Percentiles rank a stretch among this genome's conserved stretches.
phyloP scores from a whole-genome alignment of 2,113 vertebrate genomes.

The Caracal caracal region DNA sequence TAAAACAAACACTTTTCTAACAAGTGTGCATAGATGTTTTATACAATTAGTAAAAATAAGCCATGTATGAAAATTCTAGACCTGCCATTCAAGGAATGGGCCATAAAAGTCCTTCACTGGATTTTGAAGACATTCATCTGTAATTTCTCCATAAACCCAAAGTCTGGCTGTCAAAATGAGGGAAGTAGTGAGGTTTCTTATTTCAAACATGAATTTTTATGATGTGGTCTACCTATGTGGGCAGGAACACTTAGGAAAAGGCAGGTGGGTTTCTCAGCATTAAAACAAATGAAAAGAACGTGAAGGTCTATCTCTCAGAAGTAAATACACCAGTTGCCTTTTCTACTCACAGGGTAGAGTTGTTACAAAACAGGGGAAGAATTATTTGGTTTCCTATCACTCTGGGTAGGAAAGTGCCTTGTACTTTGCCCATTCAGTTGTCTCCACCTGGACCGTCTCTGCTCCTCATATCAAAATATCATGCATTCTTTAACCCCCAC shows the following conservation, averaged over 20 bases:
- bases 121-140: conserved; percentile 69
- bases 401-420: background rate
- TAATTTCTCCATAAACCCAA: conserved; percentile 50
- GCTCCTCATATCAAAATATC: background rate
- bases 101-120: conserved; percentile 59
- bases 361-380: background rate
- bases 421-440: background rate
- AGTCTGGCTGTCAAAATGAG: conserved; percentile 55
- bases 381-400: background rate
- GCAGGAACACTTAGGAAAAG: conserved; percentile 55
- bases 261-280: conserved; percentile 56
- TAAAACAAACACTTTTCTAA: conserved; percentile 60
- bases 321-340: background rate
- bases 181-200: conserved; percentile 55
- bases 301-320: conserved; percentile 17
- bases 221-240: conserved; percentile 57
- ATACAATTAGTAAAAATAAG: conserved; percentile 72
- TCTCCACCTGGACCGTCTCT: background rate
- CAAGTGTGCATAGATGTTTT: conserved; percentile 41
- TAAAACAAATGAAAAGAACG: conserved; percentile 40
- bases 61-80: conserved; percentile 54
- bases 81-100: conserved; percentile 49
- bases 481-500: background rate
- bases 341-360: background rate
- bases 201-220: conserved; percentile 70